Evolutionary conservation across 2,113 vertebrate species (phyloP).

Genomic region (Fulmarus glacialis): DNA sequence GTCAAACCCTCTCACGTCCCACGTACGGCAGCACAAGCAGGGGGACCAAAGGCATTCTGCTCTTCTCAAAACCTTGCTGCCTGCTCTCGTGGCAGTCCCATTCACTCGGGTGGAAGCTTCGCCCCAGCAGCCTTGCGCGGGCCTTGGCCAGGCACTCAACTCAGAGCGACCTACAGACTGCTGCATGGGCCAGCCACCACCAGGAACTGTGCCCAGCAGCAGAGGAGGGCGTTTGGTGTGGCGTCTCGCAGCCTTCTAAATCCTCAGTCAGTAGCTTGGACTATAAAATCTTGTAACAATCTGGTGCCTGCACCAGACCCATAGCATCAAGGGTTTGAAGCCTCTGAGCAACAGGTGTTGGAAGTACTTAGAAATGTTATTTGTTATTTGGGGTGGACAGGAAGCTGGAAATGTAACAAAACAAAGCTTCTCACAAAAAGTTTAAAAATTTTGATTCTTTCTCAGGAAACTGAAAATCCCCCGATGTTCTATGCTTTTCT

Average conservation of each 20-base stretch:
- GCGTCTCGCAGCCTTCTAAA: background rate
- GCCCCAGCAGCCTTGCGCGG: fast-evolving
- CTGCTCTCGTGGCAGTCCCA: fast-evolving
- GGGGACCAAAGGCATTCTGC: background rate
- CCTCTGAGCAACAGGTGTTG: background rate
- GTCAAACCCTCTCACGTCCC: background rate
- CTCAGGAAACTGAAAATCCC: background rate
- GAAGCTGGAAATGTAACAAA: background rate
- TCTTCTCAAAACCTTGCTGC: background rate
- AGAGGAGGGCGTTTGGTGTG: fast-evolving
- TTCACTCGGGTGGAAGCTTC: background rate
- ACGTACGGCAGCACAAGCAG: fast-evolving
- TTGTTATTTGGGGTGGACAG: background rate
- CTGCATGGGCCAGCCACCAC: background rate
- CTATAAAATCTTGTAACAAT: too few species aligned
- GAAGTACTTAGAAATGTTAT: background rate
- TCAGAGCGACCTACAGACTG: background rate
- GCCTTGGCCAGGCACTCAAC: background rate
- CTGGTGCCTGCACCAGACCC: background rate
- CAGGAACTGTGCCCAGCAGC: background rate
- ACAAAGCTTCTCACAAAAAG: background rate
- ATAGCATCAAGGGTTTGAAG: background rate
- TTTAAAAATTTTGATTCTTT: background rate
- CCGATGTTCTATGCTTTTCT: background rate
- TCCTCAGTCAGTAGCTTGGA: background rate